A percentile compares a stretch with the other conserved stretches of the same genome.
Conservation (phyloP, 2,113 vertebrate genomes). For the Diadophis punctatus region DNA sequence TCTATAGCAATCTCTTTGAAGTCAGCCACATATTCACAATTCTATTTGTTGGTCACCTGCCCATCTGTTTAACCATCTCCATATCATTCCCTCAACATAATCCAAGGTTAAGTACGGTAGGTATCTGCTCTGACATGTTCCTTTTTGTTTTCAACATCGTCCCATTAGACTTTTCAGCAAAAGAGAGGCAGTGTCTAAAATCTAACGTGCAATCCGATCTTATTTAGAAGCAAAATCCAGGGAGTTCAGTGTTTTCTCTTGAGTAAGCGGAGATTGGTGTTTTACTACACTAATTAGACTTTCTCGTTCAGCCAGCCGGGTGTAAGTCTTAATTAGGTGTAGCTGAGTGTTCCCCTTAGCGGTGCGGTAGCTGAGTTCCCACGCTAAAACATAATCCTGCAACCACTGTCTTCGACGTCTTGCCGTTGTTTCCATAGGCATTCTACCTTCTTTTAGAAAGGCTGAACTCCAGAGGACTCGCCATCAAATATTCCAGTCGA, state of each 20-base stretch:
- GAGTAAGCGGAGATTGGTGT: background rate
- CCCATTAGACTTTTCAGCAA: background rate
- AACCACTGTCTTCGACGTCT: background rate
- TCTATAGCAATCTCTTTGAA: background rate
- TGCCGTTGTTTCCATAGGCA: background rate
- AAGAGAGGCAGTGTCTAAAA: background rate
- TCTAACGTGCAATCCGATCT: background rate
- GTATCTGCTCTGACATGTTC: background rate
- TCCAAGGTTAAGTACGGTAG: background rate
- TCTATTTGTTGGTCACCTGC: background rate
- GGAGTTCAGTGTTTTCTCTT: background rate
- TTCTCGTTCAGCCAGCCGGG: background rate
- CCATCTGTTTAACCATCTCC: background rate
- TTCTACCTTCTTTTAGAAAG: background rate
- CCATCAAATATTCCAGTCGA: background rate
- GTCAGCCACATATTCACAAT: background rate
- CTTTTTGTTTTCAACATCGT: background rate
- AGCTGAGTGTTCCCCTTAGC: no score
- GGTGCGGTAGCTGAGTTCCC: background rate
- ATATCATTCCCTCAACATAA: background rate
- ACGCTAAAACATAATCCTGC: background rate
- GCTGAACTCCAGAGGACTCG: background rate
- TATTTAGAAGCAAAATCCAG: background rate
- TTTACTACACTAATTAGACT: background rate
- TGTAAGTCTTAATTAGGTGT: no score